Evolutionary conservation across 2,888 invertebrate species (phyloP), one percentile per base, ranked within the genome.

Genomic region (Muscina levida): DNA sequence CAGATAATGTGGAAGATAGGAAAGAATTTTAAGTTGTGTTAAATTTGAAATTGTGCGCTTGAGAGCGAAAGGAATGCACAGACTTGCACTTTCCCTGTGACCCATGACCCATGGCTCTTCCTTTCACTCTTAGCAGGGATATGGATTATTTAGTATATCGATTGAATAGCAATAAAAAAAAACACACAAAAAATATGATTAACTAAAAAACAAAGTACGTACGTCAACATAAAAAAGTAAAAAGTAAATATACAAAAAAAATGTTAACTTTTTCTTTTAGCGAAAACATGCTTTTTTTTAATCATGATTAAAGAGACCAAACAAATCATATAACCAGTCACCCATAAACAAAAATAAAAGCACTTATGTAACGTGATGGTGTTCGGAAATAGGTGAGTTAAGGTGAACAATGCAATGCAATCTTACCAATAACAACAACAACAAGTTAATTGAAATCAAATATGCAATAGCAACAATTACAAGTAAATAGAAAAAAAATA

Each of bases 251-350:
- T 31, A 31, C 31, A 31, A 5, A 31, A 31, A 31, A 31, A 5
- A 31, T 31, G n/a, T n/a, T n/a, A n/a, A n/a, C n/a, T n/a, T n/a
- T n/a, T n/a, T n/a, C n/a, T n/a, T 31, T 31, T 59, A 66, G 79
- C 79, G 79, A 82, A 82, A 76, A 79, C 78, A 82, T 82, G 76
- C 82, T 82, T 82, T 31, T 51, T 46, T 31, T 51, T 46, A 31
- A 24, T 26, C 22, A 31, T 48, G 31, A 62, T 57, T 53, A 42
- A 15, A 57, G 42, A 42, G 4, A 62, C 39, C 42, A 62, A 62
- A 42, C 65, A 65, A 72, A 70, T 42, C 44, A 19, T 26, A 6
- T 22, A 42, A 68, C 48, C 72, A 70, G 72, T 68, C 72, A 78
- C 78, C 75, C 57, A 67, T 13, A 57, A 56, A 74, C 39, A 57